phyloP scores from a whole-genome alignment of 2,113 vertebrate genomes.

The Trogon surrucura region DNA sequence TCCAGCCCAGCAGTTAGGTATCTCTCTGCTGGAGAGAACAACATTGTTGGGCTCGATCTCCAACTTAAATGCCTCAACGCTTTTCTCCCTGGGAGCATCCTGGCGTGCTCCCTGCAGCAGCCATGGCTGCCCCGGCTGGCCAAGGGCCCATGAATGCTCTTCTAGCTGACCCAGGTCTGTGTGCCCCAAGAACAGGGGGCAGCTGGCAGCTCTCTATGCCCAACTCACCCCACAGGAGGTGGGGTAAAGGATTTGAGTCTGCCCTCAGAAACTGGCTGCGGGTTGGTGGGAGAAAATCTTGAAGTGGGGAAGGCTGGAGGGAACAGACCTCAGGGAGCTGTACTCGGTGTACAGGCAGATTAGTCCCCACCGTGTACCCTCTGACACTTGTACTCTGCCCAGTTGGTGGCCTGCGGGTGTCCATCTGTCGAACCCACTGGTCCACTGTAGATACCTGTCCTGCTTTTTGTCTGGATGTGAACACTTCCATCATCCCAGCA shows the following conservation, averaged over 20 bases:
- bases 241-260: neutral
- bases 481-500: fast-evolving
- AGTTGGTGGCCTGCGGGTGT: fast-evolving
- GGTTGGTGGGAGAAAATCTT: neutral
- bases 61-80: too few relatives aligned
- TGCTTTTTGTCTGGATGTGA: neutral
- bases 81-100: neutral
- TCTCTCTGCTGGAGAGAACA: neutral
- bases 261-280: neutral
- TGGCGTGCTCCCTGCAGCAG: fast-evolving
- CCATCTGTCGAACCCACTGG: neutral
- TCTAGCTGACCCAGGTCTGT: neutral
- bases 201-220: neutral
- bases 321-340: neutral
- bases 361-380: fast-evolving
- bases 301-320: neutral
- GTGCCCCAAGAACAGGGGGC: neutral
- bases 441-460: neutral
- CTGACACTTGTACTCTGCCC: fast-evolving
- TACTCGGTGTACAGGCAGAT: neutral
- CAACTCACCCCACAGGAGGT: fast-evolving
- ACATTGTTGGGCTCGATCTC: neutral
- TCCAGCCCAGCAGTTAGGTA: neutral
- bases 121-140: neutral
- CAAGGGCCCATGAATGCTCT: fast-evolving